phyloP scores from a whole-genome alignment of 2,888 invertebrate species.

The Bombyx huttoni region DNA sequence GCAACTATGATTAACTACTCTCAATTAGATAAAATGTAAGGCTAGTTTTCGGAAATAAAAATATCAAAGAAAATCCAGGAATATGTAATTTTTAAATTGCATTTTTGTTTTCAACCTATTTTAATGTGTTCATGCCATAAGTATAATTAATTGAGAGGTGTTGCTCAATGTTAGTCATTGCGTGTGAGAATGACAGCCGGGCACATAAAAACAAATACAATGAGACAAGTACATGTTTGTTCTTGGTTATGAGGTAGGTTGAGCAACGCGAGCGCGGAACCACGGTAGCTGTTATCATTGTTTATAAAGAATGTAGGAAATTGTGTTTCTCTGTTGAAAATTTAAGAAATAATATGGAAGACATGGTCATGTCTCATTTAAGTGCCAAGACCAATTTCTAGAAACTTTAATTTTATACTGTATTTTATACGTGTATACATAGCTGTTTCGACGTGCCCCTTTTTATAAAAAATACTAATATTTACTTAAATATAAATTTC shows the following conservation, averaged over 20 bases:
- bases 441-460: no score
- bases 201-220: conserved; percentile 24
- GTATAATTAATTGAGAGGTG: background rate
- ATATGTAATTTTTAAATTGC: background rate
- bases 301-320: background rate
- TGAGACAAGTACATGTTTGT: conserved; percentile 12
- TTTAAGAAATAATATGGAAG: background rate
- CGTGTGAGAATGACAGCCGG: conserved; percentile 16
- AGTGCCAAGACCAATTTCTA: no score
- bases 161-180: conserved; percentile 5
- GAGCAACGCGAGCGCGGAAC: conserved; percentile 1
- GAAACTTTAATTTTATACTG: no score
- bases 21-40: no score
- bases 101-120: background rate
- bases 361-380: background rate
- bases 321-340: background rate
- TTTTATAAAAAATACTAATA: no score
- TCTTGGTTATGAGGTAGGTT: conserved; percentile 1
- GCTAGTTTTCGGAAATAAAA: background rate
- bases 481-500: no score
- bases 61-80: background rate
- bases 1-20: no score
- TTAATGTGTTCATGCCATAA: background rate
- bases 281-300: background rate
- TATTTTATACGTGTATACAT: no score